These are phyloP conservation scores for Sminthopsis crassicaudata DNA, from an alignment of 2,113 vertebrate species.

Conservation along the genomic window DNA sequence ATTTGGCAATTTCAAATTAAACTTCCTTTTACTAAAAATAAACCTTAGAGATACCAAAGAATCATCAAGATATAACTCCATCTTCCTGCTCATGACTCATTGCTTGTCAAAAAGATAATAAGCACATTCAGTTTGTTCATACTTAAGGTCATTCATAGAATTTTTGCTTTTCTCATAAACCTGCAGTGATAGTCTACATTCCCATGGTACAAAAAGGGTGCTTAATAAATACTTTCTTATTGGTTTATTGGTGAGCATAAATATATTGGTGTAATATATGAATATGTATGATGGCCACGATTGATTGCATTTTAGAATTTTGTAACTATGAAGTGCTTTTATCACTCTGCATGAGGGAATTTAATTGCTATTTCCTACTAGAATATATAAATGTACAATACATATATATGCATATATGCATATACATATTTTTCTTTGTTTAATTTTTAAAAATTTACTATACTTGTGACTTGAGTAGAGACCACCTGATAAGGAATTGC, in stretches of 20 bases:
- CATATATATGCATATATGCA: neutral
- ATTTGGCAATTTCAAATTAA: neutral
- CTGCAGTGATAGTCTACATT: neutral
- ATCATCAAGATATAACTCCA: neutral
- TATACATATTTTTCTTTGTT: neutral
- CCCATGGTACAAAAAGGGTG: neutral
- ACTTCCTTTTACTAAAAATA: conserved; percentile 43
- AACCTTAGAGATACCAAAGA: conserved; percentile 13
- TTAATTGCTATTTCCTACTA: neutral
- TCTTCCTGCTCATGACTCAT: neutral
- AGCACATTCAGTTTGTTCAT: neutral
- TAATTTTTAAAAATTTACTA: neutral
- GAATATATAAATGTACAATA: neutral
- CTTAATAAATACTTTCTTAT: neutral
- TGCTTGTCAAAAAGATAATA: neutral
- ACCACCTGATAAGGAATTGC: neutral
- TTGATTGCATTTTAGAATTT: neutral
- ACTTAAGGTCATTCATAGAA: neutral
- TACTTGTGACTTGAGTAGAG: neutral
- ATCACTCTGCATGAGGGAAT: neutral
- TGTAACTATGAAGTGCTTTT: neutral
- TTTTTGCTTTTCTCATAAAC: neutral
- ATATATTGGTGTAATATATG: neutral
- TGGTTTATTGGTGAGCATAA: neutral
- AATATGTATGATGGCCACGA: neutral